phyloP scores from a whole-genome alignment of 2,888 invertebrate genomes.

The Cataglyphis cursor region DNA sequence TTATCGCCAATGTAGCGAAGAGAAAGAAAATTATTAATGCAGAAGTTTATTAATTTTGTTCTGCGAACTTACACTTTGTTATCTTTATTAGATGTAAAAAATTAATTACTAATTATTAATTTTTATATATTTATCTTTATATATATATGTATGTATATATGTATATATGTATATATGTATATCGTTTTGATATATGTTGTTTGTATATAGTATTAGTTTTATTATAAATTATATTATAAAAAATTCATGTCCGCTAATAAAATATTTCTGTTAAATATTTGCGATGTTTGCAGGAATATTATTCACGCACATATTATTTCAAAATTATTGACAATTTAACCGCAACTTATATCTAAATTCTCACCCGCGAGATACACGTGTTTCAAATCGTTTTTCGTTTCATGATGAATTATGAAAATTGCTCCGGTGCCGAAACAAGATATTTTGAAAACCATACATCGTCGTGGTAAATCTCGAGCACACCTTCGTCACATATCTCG shows the following conservation, averaged over 20 bases:
- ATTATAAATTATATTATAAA: not conserved
- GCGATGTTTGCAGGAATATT: not conserved
- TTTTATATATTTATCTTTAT: not conserved
- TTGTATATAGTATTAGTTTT: not conserved
- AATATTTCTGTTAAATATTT: not conserved
- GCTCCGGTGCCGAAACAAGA: constrained; percentile 9
- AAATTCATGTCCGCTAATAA: not conserved
- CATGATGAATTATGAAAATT: constrained; percentile 35
- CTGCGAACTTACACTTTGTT: not conserved
- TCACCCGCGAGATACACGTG: constrained; percentile 52
- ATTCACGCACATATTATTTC: not conserved
- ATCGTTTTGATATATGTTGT: not conserved
- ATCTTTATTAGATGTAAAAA: not conserved
- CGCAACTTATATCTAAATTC: constrained; percentile 25
- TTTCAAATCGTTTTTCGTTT: constrained; percentile 47
- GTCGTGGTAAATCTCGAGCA: constrained; percentile 23
- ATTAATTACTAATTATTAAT: not conserved
- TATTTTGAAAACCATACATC: constrained; percentile 42
- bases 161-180: not conserved
- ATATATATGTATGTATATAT: too few species aligned
- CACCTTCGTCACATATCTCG: constrained; percentile 58
- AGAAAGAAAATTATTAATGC: not conserved
- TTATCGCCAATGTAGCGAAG: not conserved
- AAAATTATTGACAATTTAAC: not conserved
- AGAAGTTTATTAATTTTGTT: not conserved